Percentiles rank a stretch among this genome's conserved stretches.
Conservation (phyloP, 1,140 invertebrate species). For the Pogonognathellus flavescens region DNA sequence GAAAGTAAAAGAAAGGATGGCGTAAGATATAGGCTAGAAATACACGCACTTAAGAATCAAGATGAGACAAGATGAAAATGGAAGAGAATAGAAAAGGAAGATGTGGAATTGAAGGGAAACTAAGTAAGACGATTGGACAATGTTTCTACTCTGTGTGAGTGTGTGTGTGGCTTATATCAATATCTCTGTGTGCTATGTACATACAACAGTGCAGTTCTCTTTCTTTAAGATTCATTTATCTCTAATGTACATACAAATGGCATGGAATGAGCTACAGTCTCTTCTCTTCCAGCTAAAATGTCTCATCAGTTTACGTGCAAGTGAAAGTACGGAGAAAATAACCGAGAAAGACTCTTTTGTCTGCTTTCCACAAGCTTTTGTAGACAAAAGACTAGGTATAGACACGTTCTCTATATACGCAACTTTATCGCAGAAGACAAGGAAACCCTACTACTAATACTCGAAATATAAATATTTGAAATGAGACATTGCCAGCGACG, state of each 20-base stretch:
- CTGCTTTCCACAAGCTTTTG: too few relatives aligned
- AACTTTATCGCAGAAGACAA: too few relatives aligned
- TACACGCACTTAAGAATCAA: conserved; percentile 9
- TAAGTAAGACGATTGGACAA: conserved; percentile 28
- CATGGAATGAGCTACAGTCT: conserved; percentile 14
- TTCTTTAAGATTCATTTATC: conserved; percentile 38
- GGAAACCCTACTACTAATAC: too few relatives aligned
- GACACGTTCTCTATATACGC: too few relatives aligned
- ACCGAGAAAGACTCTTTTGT: not conserved
- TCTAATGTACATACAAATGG: conserved; percentile 32
- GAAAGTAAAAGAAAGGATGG: conserved; percentile 17
- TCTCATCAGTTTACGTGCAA: conserved; percentile 16
- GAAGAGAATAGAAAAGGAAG: not conserved
- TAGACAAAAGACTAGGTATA: not conserved
- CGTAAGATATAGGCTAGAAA: not conserved
- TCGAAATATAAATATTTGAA: too few relatives aligned
- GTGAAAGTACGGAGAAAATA: conserved; percentile 14
- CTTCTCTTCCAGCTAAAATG: not conserved
- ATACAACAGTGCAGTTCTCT: not conserved
- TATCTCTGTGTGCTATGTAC: not conserved
- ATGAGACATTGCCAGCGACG: too few relatives aligned
- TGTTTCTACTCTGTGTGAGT: not conserved
- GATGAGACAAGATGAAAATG: not conserved
- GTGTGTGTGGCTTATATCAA: not conserved
- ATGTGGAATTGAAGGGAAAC: conserved; percentile 22